phyloP scores from a whole-genome alignment of 2,888 invertebrate genomes.

The Eretmocerus hayati region DNA sequence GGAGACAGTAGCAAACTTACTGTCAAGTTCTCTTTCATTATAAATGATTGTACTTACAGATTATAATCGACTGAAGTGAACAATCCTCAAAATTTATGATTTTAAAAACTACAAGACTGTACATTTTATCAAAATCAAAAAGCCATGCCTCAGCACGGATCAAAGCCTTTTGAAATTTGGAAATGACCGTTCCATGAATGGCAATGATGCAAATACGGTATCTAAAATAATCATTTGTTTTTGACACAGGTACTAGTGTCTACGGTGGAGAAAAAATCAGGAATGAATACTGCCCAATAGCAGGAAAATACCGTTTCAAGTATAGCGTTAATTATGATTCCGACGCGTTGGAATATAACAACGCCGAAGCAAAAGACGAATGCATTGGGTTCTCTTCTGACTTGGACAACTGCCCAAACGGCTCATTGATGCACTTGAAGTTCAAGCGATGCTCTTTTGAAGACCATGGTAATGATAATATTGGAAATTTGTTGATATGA shows the following conservation, averaged over 20 bases:
- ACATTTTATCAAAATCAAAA: too few species aligned
- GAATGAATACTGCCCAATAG: conserved; percentile 59
- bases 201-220: too few species aligned
- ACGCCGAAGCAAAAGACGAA: conserved; percentile 47
- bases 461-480: conserved; percentile 48
- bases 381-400: conserved; percentile 53
- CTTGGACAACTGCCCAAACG: conserved; percentile 57
- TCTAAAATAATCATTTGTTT: background rate
- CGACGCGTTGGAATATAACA: conserved; percentile 49
- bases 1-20: too few species aligned
- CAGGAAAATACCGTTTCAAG: conserved; percentile 55
- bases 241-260: conserved; percentile 51
- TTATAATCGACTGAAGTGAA: too few species aligned
- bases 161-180: too few species aligned
- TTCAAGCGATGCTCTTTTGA: conserved; percentile 54
- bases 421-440: conserved; percentile 53
- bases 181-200: too few species aligned
- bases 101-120: too few species aligned
- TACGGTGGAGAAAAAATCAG: conserved; percentile 48
- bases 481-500: background rate
- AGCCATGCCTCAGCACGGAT: too few species aligned
- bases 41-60: too few species aligned
- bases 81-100: too few species aligned
- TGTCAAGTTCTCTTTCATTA: too few species aligned
- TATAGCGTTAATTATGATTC: conserved; percentile 52